Evolutionary conservation across 1,140 invertebrate species (phyloP), one percentile per base, ranked within the genome.

Genomic region (Nixonia krombeini): DNA sequence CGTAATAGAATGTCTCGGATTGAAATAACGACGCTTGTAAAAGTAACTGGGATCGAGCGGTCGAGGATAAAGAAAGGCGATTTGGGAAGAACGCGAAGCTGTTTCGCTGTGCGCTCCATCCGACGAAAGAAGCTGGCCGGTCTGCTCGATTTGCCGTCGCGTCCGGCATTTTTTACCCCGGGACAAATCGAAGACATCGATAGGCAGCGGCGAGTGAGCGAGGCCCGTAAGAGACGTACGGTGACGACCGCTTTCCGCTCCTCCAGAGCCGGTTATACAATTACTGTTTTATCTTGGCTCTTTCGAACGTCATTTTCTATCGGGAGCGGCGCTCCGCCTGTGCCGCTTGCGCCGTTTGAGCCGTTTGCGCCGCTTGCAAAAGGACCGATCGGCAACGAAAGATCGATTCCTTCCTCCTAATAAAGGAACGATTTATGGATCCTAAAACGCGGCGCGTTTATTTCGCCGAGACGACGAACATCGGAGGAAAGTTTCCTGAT

Each of bases 391-490:
- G 44, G 29, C 55, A 21, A 38, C 58, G 47, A 63, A 59, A 63
- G 66, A 69, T 69, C 53, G 59, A 69, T 69, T 69, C 53, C 58
- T 69, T 69, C 58, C 53, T 69, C 65, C 58, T 69, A 68, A 68
- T 68, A 62, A 68, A 68, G 64, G 26, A 38, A 61, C 64, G 57
- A 61, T 68, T 68, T 68, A 68, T 61, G 52, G 52, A 56, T 63
- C 65, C 65, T 55, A 42, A 66, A 52, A 63, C 41, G 21, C 26
- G 8, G 15, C 31, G 12, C 12, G 5, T 31, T n/a, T n/a, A n/a
- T n/a, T n/a, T n/a, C n/a, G n/a, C n/a, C n/a, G n/a, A n/a, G n/a
- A n/a, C 40, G 23, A 8, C 23, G 5, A 9, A 47, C 23, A 12
- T 29, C 33, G 26, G 17, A 23, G 51, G 12, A 53, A 61, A 51